Evolutionary conservation across 2,797 vertebrate genomes (phyloP).

Genomic region (Brotula barbata): DNA sequence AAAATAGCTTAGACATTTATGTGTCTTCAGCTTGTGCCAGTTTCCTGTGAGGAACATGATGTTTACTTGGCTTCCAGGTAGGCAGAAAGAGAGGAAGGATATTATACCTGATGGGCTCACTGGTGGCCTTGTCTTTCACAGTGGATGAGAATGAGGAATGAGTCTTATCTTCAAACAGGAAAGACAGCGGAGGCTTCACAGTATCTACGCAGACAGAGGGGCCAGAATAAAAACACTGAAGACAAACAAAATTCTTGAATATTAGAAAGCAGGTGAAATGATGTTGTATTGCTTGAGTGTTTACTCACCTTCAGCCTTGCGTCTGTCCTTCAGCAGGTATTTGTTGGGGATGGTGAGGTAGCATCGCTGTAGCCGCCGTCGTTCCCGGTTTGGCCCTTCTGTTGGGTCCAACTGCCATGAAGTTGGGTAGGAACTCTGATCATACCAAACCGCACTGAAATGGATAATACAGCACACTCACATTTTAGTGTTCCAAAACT

Average conservation of each 20-base stretch:
- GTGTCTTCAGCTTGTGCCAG: slow-evolving; percentile 1
- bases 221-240: slow-evolving; percentile 19
- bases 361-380: slow-evolving; percentile 93
- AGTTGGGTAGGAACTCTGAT: slow-evolving; percentile 89
- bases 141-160: slow-evolving; percentile 97
- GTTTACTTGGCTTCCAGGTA: slow-evolving; percentile 6
- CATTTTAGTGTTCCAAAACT: neutral
- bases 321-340: slow-evolving; percentile 93
- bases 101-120: slow-evolving; percentile 92
- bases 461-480: slow-evolving; percentile 6
- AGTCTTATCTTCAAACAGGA: slow-evolving; percentile 96
- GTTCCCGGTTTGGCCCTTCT: slow-evolving; percentile 94
- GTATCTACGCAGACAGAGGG: slow-evolving; percentile 75
- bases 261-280: neutral
- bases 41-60: slow-evolving; percentile 10
- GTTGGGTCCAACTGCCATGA: slow-evolving; percentile 99
- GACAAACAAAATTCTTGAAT: neutral
- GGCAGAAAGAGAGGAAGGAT: neutral
- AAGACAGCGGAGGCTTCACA: slow-evolving; percentile 87
- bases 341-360: slow-evolving; percentile 98
- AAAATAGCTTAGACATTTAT: slow-evolving; percentile 20
- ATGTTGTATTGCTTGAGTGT: neutral
- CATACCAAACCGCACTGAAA: slow-evolving; percentile 93
- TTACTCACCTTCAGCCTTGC: slow-evolving; percentile 87
- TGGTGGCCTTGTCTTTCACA: slow-evolving; percentile 99